Conservation (phyloP, 2,888 invertebrate genomes). For the Steinernema hermaphroditum region DNA sequence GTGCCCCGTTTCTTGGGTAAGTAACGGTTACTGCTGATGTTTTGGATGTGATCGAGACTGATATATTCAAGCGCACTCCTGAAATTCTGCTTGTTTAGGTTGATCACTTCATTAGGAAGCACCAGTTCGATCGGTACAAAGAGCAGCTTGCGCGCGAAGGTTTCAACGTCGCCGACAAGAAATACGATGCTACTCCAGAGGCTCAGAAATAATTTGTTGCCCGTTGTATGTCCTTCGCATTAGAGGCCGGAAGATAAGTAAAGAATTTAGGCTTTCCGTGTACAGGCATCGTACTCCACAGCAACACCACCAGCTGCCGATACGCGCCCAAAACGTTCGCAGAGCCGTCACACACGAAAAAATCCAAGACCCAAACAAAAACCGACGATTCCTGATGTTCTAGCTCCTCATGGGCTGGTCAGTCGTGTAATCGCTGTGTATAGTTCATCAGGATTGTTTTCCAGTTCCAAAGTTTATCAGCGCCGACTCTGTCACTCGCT, state of each 20-base stretch:
- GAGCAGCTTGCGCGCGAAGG: constrained; percentile 52
- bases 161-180: constrained; percentile 52
- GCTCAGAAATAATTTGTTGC: constrained; percentile 3
- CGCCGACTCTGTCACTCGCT: no score
- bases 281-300: neutral
- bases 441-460: no score
- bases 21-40: neutral
- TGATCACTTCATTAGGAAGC: constrained; percentile 58
- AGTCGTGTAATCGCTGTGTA: no score
- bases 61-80: no score
- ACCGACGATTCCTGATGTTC: no score
- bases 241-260: neutral
- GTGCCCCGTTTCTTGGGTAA: constrained; percentile 41
- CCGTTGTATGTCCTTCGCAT: neutral
- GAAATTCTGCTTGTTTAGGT: no score
- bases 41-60: no score
- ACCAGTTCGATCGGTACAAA: constrained; percentile 61
- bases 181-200: constrained; percentile 24
- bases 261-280: neutral
- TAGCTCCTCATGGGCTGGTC: no score
- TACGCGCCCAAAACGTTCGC: no score
- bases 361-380: no score
- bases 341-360: no score
- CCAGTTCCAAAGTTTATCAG: no score
- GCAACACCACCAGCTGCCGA: neutral